These are phyloP conservation scores for Meliscaeva auricollis DNA, from an alignment of 2,888 invertebrate genomes.

Conservation along the genomic window DNA sequence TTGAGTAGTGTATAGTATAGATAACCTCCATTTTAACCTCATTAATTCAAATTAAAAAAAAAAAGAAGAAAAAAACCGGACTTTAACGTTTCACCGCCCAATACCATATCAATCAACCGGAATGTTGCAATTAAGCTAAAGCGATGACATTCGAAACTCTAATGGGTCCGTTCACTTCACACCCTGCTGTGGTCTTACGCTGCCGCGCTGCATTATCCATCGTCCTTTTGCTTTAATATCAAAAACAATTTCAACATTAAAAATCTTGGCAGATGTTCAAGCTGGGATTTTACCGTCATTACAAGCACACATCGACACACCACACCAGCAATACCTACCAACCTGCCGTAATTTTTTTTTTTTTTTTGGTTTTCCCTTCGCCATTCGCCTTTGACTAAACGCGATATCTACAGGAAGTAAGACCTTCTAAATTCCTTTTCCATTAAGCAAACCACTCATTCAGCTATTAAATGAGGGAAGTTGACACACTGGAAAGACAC, in stretches of 20 bases:
- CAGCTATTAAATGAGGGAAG: constrained; percentile 66
- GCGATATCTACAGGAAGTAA: constrained; percentile 61
- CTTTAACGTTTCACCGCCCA: background rate
- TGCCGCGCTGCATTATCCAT: constrained; percentile 20
- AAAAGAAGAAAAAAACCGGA: too few species aligned
- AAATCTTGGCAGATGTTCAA: constrained; percentile 76
- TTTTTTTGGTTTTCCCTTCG: constrained; percentile 13
- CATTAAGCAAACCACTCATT: constrained; percentile 68
- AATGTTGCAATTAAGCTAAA: constrained; percentile 49
- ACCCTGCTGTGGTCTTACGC: constrained; percentile 40
- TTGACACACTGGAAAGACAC: constrained; percentile 63
- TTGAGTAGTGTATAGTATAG: too few species aligned
- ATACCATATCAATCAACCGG: constrained; percentile 4
- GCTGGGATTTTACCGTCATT: constrained; percentile 72
- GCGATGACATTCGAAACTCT: constrained; percentile 54
- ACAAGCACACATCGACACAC: constrained; percentile 50
- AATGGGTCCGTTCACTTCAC: constrained; percentile 63
- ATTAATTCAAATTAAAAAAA: too few species aligned
- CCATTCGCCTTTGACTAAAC: background rate
- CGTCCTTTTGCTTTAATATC: constrained; percentile 24
- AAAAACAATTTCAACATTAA: constrained; percentile 51
- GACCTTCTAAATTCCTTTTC: constrained; percentile 73
- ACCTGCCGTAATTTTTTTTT: constrained; percentile 47
- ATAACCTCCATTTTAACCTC: too few species aligned
- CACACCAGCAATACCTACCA: constrained; percentile 39